Evolutionary conservation across 2,797 vertebrate genomes (phyloP).

Genomic region (Microhierax caerulescens): DNA sequence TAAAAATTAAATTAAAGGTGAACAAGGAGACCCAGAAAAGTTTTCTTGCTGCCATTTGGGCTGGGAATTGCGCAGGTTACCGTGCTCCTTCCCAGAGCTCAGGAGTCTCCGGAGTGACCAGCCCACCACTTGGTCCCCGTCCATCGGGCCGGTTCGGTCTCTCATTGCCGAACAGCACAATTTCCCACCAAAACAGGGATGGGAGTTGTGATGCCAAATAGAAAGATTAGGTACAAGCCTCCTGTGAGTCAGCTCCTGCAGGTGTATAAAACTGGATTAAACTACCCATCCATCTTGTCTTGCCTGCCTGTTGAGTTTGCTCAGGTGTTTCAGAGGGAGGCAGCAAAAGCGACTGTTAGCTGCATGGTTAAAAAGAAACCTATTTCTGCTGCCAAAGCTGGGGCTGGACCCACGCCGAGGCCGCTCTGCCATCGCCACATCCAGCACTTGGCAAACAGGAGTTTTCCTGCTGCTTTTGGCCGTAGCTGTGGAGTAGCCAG

Average conservation of each 20-base stretch:
- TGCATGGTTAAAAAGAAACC: too few relatives aligned
- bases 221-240: background rate
- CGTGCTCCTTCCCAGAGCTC: background rate
- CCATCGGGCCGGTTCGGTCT: background rate
- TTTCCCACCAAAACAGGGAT: background rate
- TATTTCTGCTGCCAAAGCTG: background rate
- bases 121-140: background rate
- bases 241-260: background rate
- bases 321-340: background rate
- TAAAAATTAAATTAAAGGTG: constrained; percentile 83
- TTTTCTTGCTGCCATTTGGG: constrained; percentile 20
- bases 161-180: background rate
- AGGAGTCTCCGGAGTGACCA: background rate
- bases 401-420: background rate
- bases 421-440: accelerated
- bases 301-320: background rate
- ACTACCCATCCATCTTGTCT: background rate
- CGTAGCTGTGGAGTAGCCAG: background rate
- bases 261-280: background rate
- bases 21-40: constrained; percentile 66
- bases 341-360: background rate
- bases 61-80: background rate
- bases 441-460: background rate
- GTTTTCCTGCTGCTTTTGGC: background rate
- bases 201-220: background rate